Base-by-base conservation (phyloP, 2,888 invertebrate species). In the Mythimna vitellina region DNA sequence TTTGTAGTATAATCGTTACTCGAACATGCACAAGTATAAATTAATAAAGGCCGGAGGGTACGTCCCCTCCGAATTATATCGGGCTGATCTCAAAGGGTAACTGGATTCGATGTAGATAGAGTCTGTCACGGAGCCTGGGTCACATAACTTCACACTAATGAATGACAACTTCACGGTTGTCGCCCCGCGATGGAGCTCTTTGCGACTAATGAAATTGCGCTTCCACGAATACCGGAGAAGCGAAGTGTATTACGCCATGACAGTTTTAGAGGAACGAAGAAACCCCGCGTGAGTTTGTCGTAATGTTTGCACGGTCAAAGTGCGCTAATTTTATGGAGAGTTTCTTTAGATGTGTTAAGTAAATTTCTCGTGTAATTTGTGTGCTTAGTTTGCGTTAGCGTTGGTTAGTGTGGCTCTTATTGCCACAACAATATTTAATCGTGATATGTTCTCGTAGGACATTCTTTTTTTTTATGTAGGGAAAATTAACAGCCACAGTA, bases 141-240 rank as follows among this genome's bases (percentile, higher is more conserved):
- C 87, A 89, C 90, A 91, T 92, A 91, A 91, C 91, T 91, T 89
- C 86, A 84, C 88, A 85, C 86, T 93, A 93, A 93, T 92, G 91
- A 93, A 93, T 90, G 92, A 92, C 89, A 88, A 90, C 87, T 91
- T 90, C 89, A 87, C 89, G 88, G 85, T 87, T 88, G 89, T 88
- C 89, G 85, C 88, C 86, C 75, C 87, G 84, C 89, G 82, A 89
- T 88, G 86, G 86, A 87, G 89, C 91, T 90, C 89, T 91, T 89
- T 89, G 88, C 89, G 87, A 89, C 91, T 92, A 93, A 93, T 93
- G 93, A 93, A 93, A 93, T 93, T 93, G 90, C 90, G 88, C 88
- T 87, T 85, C 84, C 85, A 86, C 66, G 88, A 88, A 90, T 88
- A 81, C 85, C 82, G 76, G 75, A 71, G 81, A 85, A 81, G 82